Base-by-base conservation (phyloP, 2,797 vertebrate genomes). In the Sus cebifrons region DNA sequence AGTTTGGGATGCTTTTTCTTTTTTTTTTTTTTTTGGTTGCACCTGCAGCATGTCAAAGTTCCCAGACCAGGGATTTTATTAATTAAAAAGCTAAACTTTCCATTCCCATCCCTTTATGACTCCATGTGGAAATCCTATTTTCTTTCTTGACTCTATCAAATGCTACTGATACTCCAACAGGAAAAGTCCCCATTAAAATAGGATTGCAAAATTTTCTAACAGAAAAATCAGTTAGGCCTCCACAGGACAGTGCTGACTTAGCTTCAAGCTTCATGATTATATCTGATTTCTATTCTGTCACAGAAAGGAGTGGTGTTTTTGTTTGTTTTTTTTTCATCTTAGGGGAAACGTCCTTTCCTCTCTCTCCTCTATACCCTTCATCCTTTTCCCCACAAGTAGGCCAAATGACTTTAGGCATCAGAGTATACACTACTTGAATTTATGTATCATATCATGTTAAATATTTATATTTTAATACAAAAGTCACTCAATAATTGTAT, bases 391-490 rank as follows among this genome's bases (percentile, higher is more conserved):
- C 7, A 68, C 17, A 64, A 65, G 82, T 4, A 90, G 20, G 29
- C 16, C 40, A 90, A 49, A 49, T 65, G 32, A 75, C 3, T 92
- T 25, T 14, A 75, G 62, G 23, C 21, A 74, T 62, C 49, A 86
- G 5, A 79, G 17, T 71, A 36, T 52, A 86, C 70, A 89, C 62
- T 29, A 65, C 18, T 74, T 74, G 11, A 75, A 49, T 74, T 67
- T 54, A 67, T 10, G 8, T 18, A 85, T 81, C 60, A 91, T 62
- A 68, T 68, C 44, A 65, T 23, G 7, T 32, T 87, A 8, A 83
- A 49, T 68, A 79, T 56, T 75, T 94, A 94, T 56, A 96, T 58
- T 71, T 18, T 88, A 85, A 52, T 64, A 95, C 12, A 87, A 25
- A 93, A 62, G n/a, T 5, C 23, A 18, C 12, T 88, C 27, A 68